Base-by-base conservation (phyloP, 2,797 vertebrate genomes). In the Euphonia xanthogaster region DNA sequence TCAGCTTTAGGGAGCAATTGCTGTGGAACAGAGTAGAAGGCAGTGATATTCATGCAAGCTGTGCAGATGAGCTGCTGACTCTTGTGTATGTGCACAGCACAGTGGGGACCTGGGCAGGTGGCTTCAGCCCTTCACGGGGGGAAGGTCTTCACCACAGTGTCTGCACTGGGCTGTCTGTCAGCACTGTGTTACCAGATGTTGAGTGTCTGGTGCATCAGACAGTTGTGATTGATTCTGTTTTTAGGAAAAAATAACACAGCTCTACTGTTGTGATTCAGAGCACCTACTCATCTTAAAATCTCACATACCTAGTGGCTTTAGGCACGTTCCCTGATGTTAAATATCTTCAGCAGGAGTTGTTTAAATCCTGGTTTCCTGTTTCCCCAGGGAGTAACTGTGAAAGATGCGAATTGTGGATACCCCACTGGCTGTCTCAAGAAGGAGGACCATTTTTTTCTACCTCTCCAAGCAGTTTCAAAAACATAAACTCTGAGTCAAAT, bases 391-490 rank as follows among this genome's bases (percentile, higher is more conserved):
- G 17, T 74, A 77, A 44, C 31, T 63, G 48, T 37, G 72, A 77
- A 70, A 54, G 61, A 33, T 0, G 4, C 2, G 4, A n/a, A 53
- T 1, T 0, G 33, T 5, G 6, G 37, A 23, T 60, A 33, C 12
- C 15, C 18, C 22, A 17, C 23, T 40, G 37, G 23, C 40, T 75
- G 3, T 68, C 31, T 74, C 44, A 77, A n/a, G 22, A 23, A 66
- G 42, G 55, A 78, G 33, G 27, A 76, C 25, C 30, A 28, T 62
- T 86, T 77, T 71, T 82, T 31, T 37, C 33, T 71, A 4, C 9
- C 1, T 60, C 23, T 83, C 68, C 37, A 53, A 53, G 51, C 19
- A 53, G 30, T 53, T 53, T 53, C 19, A 74, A 42, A 73, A 42
- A 45, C 7, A 3, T 31, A 22, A 66, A 20, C 24, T 57, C 31